A percentile compares a stretch with the other conserved stretches of the same genome.
These are phyloP conservation scores for Sebastes fasciatus DNA, from an alignment of 2,113 vertebrate genomes.

Conservation along the genomic window DNA sequence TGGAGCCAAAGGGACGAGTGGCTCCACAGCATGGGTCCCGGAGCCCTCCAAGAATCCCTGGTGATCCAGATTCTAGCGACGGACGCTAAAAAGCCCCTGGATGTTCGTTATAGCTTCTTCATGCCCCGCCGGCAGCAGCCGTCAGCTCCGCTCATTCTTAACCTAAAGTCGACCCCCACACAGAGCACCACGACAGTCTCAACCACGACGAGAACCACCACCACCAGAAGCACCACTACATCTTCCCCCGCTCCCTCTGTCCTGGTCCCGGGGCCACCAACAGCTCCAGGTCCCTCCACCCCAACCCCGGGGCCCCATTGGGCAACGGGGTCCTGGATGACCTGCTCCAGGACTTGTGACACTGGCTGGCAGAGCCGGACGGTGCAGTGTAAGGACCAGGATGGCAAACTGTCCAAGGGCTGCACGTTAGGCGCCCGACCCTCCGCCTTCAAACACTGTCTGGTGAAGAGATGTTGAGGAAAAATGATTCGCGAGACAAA, in stretches of 20 bases:
- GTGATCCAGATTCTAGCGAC: slow-evolving; percentile 95
- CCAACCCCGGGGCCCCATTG: slow-evolving; percentile 85
- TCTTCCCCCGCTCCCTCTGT: slow-evolving; percentile 74
- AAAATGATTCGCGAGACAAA: neutral
- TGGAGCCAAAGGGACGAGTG: slow-evolving; percentile 96
- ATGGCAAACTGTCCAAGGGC: slow-evolving; percentile 91
- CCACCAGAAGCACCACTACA: slow-evolving; percentile 45
- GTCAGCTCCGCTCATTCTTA: slow-evolving; percentile 25
- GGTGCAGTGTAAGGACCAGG: slow-evolving; percentile 93
- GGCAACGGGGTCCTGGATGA: slow-evolving; percentile 93
- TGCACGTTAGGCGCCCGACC: slow-evolving; percentile 90
- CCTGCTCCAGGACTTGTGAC: slow-evolving; percentile 96
- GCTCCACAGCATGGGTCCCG: slow-evolving; percentile 94
- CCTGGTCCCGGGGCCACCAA: slow-evolving; percentile 65
- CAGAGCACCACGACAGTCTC: slow-evolving; percentile 35
- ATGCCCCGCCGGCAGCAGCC: slow-evolving; percentile 86
- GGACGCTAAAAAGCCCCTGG: slow-evolving; percentile 90
- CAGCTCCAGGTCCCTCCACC: slow-evolving; percentile 53
- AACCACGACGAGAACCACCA: slow-evolving; percentile 49
- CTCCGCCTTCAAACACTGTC: slow-evolving; percentile 95
- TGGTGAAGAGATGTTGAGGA: slow-evolving; percentile 92
- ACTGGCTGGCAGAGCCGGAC: slow-evolving; percentile 98
- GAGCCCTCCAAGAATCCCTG: slow-evolving; percentile 89
- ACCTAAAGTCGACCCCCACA: neutral
- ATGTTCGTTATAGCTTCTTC: slow-evolving; percentile 96